A percentile compares a stretch with the other conserved stretches of the same genome.
Conservation (phyloP, 2,797 vertebrate species). For the Muscicapa striata region DNA sequence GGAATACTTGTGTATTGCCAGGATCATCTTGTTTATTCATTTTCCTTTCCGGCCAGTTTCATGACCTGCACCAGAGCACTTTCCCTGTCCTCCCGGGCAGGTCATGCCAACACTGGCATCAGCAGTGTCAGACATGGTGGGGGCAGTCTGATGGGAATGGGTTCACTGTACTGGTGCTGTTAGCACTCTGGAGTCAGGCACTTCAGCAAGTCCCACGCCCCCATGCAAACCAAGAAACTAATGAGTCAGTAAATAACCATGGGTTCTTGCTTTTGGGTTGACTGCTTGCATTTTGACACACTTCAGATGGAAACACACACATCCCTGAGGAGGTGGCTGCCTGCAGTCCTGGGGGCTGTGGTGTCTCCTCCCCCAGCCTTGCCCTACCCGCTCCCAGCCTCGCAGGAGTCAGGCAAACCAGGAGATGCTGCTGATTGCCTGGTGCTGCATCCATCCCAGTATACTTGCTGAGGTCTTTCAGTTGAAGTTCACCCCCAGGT, state of each 20-base stretch:
- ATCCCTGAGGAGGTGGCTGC: background rate
- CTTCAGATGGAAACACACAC: background rate
- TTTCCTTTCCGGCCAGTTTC: background rate
- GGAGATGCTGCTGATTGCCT: background rate
- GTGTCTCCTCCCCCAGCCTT: background rate
- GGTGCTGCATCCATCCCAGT: background rate
- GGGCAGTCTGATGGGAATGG: background rate
- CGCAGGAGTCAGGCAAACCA: rapidly evolving
- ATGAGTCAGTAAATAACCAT: background rate
- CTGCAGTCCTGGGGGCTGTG: rapidly evolving
- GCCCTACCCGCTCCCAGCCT: rapidly evolving
- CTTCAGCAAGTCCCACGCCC: background rate
- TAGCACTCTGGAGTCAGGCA: background rate
- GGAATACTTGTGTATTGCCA: background rate
- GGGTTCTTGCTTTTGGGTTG: background rate
- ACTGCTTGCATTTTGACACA: background rate
- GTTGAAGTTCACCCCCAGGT: constrained; percentile 9
- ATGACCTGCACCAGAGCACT: background rate
- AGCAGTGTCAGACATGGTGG: rapidly evolving
- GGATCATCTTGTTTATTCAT: rapidly evolving
- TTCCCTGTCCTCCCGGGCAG: background rate
- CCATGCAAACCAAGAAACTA: background rate
- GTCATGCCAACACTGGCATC: rapidly evolving
- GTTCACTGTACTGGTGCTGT: background rate
- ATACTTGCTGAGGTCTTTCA: background rate